Evolutionary conservation across 2,888 invertebrate species (phyloP), one percentile per base, ranked within the genome.

Genomic region (Dolomedes plantarius): DNA sequence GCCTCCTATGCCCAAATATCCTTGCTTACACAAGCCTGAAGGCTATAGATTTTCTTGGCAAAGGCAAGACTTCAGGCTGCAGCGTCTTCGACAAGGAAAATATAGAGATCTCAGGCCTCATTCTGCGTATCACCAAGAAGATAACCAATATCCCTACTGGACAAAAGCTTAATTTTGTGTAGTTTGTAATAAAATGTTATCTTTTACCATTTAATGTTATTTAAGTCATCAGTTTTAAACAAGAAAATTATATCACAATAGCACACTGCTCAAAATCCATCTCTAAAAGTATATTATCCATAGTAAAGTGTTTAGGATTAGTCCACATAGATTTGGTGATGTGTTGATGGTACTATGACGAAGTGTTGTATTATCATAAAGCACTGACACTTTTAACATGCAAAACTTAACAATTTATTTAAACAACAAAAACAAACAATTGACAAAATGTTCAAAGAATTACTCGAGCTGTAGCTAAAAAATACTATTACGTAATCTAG

Each of bases 21-120:
- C 88, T n/a, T 69, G 81, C 28, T 85, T 89, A 9, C 75, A 89
- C 41, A 86, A 86, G 16, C 81, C 87, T 11, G 72, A 69, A 7
- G 79, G 79, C 31, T 74, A 67, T 16, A 73, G 13, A 19, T 88
- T 88, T 28, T 76, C 80, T 16, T 89, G 89, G 89, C 46, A 79
- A 19, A 81, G 62, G n/a, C 46, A 73, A 1, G 80, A 76, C 23
- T 65, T 88, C 9, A 67, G 36, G 27, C 79, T 85, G 11, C 83
- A 88, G 29, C 72, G 83, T 50, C 16, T 81, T 29, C 23, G 88
- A n/a, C 28, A 79, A 16, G 88, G 83, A 32, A 88, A 87, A 32
- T 88, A 76, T 56, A 73, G 88, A 68, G 88, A 83, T 69, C 67
- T 88, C 0, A 67, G 87, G 29, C 88, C 88, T 3, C 75, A 81